phyloP scores from a whole-genome alignment of 2,113 vertebrate species.

The Clarias magur region DNA sequence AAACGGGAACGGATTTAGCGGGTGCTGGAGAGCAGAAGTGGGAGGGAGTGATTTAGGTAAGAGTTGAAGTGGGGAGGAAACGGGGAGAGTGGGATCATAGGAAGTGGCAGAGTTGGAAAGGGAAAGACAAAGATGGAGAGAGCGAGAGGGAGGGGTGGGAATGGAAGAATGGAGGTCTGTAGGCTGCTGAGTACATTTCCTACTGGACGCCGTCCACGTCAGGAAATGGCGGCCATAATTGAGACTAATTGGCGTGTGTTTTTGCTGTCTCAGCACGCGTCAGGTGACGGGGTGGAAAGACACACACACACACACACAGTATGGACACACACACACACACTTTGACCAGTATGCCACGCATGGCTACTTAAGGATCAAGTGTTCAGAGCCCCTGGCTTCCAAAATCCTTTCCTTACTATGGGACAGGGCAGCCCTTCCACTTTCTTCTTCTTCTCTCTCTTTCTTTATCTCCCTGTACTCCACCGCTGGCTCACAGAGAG shows the following conservation, averaged over 20 bases:
- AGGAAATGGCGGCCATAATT: slow-evolving; percentile 59
- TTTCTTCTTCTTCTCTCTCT: slow-evolving; percentile 44
- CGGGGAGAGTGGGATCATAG: slow-evolving; percentile 27
- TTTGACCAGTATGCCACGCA: background rate
- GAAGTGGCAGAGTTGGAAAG: slow-evolving; percentile 35
- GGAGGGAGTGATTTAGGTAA: slow-evolving; percentile 43
- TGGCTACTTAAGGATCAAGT: slow-evolving; percentile 30
- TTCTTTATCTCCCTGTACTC: background rate
- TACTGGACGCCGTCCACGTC: slow-evolving; percentile 53
- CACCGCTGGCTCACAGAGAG: slow-evolving; percentile 32
- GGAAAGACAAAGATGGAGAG: slow-evolving; percentile 24
- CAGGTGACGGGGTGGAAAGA: slow-evolving; percentile 47
- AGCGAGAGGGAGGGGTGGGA: slow-evolving; percentile 27
- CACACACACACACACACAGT: slow-evolving; percentile 20
- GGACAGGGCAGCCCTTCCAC: slow-evolving; percentile 27
- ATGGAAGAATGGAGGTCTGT: slow-evolving; percentile 34
- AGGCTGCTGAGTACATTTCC: slow-evolving; percentile 41
- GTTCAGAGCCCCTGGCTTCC: slow-evolving; percentile 34
- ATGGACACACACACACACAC: slow-evolving; percentile 33
- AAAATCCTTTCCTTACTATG: slow-evolving; percentile 37
- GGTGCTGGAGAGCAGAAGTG: slow-evolving; percentile 21
- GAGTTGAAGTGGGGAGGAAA: slow-evolving; percentile 46
- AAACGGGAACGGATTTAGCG: slow-evolving; percentile 44
- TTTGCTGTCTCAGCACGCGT: slow-evolving; percentile 58
- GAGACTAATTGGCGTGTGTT: slow-evolving; percentile 64